Percentiles rank a stretch among this genome's conserved stretches.
These are phyloP conservation scores for Magallana nippona DNA, from an alignment of 2,888 invertebrate genomes.

Conservation along the genomic window DNA sequence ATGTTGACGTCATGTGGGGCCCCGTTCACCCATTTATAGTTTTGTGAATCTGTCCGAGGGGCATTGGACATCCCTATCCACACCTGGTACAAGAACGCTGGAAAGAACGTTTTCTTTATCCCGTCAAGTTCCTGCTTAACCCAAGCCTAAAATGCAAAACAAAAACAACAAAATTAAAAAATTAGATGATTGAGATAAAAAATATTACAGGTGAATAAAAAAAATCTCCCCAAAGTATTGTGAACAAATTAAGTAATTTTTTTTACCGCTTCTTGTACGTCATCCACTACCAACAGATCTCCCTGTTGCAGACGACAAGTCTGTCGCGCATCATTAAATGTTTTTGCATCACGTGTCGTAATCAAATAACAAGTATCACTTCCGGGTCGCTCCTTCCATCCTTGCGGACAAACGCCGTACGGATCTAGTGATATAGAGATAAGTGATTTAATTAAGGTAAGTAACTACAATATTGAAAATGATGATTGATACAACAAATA, in stretches of 20 bases:
- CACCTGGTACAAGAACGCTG: constrained; percentile 41
- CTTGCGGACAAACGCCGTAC: constrained; percentile 59
- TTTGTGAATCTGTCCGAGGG: constrained; percentile 57
- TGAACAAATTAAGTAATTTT: not conserved
- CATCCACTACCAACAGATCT: constrained; percentile 59
- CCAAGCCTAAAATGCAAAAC: constrained; percentile 56
- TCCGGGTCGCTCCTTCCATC: constrained; percentile 58
- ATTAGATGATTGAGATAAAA: not conserved
- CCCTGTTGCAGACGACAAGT: constrained; percentile 58
- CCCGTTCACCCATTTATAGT: constrained; percentile 62
- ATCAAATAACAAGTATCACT: constrained; percentile 59
- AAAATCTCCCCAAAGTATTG: not conserved
- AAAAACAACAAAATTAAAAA: too few relatives aligned
- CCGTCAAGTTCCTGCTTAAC: constrained; percentile 48
- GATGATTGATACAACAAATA: too few relatives aligned
- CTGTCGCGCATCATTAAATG: constrained; percentile 57
- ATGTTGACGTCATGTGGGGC: constrained; percentile 55
- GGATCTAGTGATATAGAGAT: constrained; percentile 45
- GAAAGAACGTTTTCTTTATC: constrained; percentile 39
- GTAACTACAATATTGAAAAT: too few relatives aligned
- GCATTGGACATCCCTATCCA: constrained; percentile 61
- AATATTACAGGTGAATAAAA: not conserved
- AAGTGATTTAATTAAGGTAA: too few relatives aligned
- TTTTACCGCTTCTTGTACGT: constrained; percentile 56
- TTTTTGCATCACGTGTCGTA: constrained; percentile 50